Base-by-base conservation (phyloP, 1,140 invertebrate species). In the Eriocheir sinensis region DNA sequence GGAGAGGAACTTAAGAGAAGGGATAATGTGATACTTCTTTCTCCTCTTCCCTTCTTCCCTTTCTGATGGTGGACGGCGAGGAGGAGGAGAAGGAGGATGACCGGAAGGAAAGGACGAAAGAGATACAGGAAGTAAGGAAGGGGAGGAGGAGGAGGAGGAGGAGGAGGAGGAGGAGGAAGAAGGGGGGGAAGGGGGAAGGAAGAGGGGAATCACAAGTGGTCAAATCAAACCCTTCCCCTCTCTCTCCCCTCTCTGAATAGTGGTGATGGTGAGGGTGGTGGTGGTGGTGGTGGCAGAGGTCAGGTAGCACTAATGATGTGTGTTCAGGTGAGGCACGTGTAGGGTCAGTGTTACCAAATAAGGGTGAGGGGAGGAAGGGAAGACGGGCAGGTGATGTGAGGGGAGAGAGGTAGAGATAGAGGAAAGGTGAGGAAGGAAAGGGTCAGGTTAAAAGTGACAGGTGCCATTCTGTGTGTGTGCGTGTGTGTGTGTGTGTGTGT, bases 401-500 rank as follows among this genome's bases (percentile, higher is more conserved):
- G 80, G 30, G 80, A n/a, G 60, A n/a, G 60, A 72, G 60, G 60
- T 72, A n/a, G n/a, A 15, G n/a, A 72, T n/a, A 72, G 80, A 3
- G 80, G n/a, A n/a, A 83, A 12, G 36, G 80, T 83, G 80, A 38
- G 80, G 60, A n/a, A 72, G 60, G 60, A n/a, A n/a, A 72, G n/a
- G 80, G 80, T 83, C 12, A 38, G 80, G 80, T 32, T 83, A n/a
- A n/a, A 12, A n/a, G 80, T 83, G 80, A 12, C 17, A 36, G 81
- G 15, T 15, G 8, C n/a, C n/a, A n/a, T 12, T 72, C 9, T 83
- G 81, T 83, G 81, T 83, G 81, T 83, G 30, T 83, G 81, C 32
- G 85, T 90, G 48, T 90, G 48, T 90, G 89, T 90, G 89, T 90
- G 72, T 72, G 53, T 91, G 90, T 91, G 32, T 89, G 40, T 89